Percentiles rank a stretch among this genome's conserved stretches.
Conservation (phyloP, 1,140 invertebrate species). For the Lepidostoma basale region DNA sequence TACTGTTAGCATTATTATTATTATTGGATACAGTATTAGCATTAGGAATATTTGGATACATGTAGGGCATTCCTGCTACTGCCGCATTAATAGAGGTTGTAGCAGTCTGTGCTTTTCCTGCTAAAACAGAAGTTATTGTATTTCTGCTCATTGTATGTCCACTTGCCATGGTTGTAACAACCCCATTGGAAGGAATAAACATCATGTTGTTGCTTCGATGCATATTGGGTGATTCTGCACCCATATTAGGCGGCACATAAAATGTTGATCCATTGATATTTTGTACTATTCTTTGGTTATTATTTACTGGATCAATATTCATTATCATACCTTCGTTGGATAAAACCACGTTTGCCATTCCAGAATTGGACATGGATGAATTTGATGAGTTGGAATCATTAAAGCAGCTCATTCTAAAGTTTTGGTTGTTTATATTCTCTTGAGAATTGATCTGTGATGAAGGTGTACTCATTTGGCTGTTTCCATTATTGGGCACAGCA, state of each 20-base stretch:
- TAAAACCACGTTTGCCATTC: slow-evolving; percentile 23
- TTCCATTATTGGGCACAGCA: slow-evolving; percentile 48
- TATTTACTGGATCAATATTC: slow-evolving; percentile 8
- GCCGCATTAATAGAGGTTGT: slow-evolving; percentile 74
- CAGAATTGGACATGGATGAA: background rate
- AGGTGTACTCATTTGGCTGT: slow-evolving; percentile 21
- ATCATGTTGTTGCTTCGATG: slow-evolving; percentile 48
- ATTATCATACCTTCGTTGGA: slow-evolving; percentile 3
- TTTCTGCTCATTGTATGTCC: slow-evolving; percentile 74
- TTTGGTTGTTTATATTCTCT: slow-evolving; percentile 31
- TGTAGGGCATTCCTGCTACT: slow-evolving; percentile 52
- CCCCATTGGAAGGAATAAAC: slow-evolving; percentile 43
- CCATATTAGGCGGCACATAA: slow-evolving; percentile 56
- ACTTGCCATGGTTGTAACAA: slow-evolving; percentile 77
- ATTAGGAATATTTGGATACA: slow-evolving; percentile 49
- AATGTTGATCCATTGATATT: slow-evolving; percentile 53
- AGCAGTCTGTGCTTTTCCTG: slow-evolving; percentile 74
- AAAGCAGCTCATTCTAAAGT: slow-evolving; percentile 27
- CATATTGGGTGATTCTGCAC: slow-evolving; percentile 52
- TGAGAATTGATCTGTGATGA: slow-evolving; percentile 25
- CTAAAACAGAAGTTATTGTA: slow-evolving; percentile 77
- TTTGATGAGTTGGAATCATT: slow-evolving; percentile 17
- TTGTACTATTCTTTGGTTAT: slow-evolving; percentile 38
- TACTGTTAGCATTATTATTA: too few relatives aligned
- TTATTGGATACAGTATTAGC: slow-evolving; percentile 49